Conservation (phyloP, 2,888 invertebrate genomes). For the Hesperia comma region DNA sequence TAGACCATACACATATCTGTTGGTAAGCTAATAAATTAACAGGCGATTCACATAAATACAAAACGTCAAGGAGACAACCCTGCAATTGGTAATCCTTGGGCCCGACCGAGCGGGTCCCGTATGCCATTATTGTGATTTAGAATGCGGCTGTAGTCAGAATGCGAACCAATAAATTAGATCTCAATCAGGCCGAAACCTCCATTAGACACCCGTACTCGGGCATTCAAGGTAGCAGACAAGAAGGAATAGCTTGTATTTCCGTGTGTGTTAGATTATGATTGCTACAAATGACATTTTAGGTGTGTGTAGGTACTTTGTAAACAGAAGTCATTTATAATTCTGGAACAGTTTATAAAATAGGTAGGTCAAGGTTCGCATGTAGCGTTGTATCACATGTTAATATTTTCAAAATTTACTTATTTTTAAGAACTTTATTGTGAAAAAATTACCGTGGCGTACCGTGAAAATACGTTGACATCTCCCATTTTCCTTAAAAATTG, state of each 20-base stretch:
- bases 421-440: too few species aligned
- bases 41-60: slow-evolving; percentile 9
- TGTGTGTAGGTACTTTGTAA: too few species aligned
- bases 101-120: slow-evolving; percentile 39
- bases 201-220: slow-evolving; percentile 57
- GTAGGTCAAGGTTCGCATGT: too few species aligned
- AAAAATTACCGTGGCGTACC: too few species aligned
- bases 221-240: slow-evolving; percentile 29
- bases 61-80: slow-evolving; percentile 18
- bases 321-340: too few species aligned
- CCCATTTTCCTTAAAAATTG: too few species aligned
- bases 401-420: too few species aligned
- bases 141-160: slow-evolving; percentile 58
- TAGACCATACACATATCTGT: background rate
- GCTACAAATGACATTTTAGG: background rate
- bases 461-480: too few species aligned
- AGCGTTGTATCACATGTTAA: too few species aligned
- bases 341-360: too few species aligned
- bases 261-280: slow-evolving; percentile 8
- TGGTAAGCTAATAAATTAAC: slow-evolving; percentile 2
- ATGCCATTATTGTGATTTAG: slow-evolving; percentile 52
- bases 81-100: slow-evolving; percentile 23
- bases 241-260: slow-evolving; percentile 22
- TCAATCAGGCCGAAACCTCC: slow-evolving; percentile 75
- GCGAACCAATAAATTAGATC: slow-evolving; percentile 80